Percentiles rank a stretch among this genome's conserved stretches.
Conservation (phyloP, 2,888 invertebrate genomes). For the Macropis europaea region DNA sequence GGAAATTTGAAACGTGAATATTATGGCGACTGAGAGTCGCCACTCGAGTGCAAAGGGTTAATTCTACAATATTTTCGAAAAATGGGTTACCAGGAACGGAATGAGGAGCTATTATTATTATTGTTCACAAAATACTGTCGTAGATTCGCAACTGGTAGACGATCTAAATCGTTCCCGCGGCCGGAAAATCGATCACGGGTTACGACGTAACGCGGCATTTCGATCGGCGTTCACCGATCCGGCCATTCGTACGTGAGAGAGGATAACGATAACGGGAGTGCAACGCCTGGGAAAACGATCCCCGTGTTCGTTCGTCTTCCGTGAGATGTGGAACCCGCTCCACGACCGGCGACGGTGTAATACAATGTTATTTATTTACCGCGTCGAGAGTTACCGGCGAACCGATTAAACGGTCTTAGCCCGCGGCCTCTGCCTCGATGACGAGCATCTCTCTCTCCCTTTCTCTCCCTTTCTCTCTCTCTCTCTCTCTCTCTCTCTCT, state of each 20-base stretch:
- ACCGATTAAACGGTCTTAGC: conserved; percentile 49
- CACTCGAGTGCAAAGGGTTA: too few species aligned
- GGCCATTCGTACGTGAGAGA: conserved; percentile 61
- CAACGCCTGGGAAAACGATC: conserved; percentile 66
- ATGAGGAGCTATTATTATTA: too few species aligned
- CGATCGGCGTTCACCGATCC: conserved; percentile 56
- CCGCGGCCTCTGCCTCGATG: conserved; percentile 9
- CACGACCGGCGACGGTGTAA: conserved; percentile 26
- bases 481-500: too few species aligned
- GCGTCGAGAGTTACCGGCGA: conserved; percentile 16
- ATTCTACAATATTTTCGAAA: too few species aligned
- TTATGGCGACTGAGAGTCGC: too few species aligned
- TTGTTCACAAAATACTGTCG: too few species aligned
- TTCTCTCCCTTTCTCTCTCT: too few species aligned
- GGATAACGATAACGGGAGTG: conserved; percentile 67
- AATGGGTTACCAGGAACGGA: too few species aligned
- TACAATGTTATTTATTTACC: conserved; percentile 59
- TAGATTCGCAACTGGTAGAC: not conserved
- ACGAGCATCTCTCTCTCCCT: conserved; percentile 9
- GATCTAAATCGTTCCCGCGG: conserved; percentile 19
- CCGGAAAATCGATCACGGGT: conserved; percentile 49
- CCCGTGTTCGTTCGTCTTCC: conserved; percentile 59
- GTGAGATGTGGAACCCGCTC: conserved; percentile 48
- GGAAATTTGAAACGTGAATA: too few species aligned
- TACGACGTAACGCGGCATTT: conserved; percentile 43